Base-by-base conservation (phyloP, 1,140 invertebrate genomes). In the Venturia canescens region DNA sequence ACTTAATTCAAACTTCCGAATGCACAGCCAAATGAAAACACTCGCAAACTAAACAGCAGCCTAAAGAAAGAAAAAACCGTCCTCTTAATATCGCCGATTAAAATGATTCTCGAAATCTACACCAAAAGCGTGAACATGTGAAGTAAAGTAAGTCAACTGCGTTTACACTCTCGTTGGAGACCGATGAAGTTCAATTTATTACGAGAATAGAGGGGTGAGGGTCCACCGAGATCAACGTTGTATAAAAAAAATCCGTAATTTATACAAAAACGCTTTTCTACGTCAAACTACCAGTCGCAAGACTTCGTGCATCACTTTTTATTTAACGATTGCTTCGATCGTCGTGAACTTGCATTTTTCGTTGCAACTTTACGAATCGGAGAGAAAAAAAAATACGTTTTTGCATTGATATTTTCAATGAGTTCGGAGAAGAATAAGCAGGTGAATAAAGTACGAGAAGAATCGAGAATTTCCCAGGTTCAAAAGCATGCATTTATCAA, bases 21-120 rank as follows among this genome's bases (percentile, higher is more conserved):
- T 15, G 6, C 9, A 7, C 57, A 21, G 3, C 5, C 7, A 60
- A 1, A 60, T n/a, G 85, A 60, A 60, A 23, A 60, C 57, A 16
- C 57, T 7, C 57, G 57, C 57, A 60, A 60, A 34, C 3, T 34
- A 60, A 21, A n/a, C 81, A 21, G 57, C 81, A 84, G 71, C 75
- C 76, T 81, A 60, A 60, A 60, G n/a, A 83, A 69, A 70, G 71
- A 72, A 81, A 81, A 76, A 67, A 82, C 78, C 82, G 82, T 84
- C 82, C 82, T 82, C 74, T 74, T 60, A 31, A 78, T 66, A 78
- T 60, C 57, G 57, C 57, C 57, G 57, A 60, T 60, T 60, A 23
- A n/a, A 60, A 60, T 60, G n/a, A 60, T 60, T 60, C 57, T 60
- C n/a, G 16, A n/a, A 60, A 60, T 21, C 57, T 60, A 60, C 57